Evolutionary conservation across 2,888 invertebrate species (phyloP).

Genomic region (Allacma fusca): DNA sequence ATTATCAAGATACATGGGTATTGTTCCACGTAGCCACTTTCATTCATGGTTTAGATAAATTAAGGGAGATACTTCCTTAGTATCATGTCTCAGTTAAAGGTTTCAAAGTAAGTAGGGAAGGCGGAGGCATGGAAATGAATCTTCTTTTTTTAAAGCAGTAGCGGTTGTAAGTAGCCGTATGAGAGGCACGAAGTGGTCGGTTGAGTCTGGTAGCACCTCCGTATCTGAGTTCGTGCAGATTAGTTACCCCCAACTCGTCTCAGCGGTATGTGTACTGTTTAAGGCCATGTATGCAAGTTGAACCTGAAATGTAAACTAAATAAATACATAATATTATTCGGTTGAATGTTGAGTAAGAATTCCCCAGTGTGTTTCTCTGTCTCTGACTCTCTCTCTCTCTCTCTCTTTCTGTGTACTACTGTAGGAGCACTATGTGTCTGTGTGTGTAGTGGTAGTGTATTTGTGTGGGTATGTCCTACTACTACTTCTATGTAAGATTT

Average conservation of each 20-base stretch:
- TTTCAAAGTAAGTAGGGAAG: not conserved
- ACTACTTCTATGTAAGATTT: no score
- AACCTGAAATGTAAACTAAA: not conserved
- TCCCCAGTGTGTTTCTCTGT: slow-evolving; percentile 19
- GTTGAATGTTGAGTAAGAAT: slow-evolving; percentile 51
- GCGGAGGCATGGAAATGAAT: not conserved
- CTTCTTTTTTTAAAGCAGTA: slow-evolving; percentile 27
- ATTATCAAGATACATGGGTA: slow-evolving; percentile 11
- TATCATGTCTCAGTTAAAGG: not conserved
- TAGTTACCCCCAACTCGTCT: not conserved
- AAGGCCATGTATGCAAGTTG: not conserved
- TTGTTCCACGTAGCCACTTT: slow-evolving; percentile 1
- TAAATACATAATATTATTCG: slow-evolving; percentile 12
- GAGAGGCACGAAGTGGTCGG: slow-evolving; percentile 40
- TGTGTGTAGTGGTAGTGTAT: no score
- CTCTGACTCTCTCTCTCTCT: no score
- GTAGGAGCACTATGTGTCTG: not conserved
- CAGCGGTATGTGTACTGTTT: not conserved
- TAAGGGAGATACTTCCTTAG: not conserved
- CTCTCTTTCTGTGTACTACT: slow-evolving; percentile 43
- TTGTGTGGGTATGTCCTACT: no score
- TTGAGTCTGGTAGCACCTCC: slow-evolving; percentile 24
- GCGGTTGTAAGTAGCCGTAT: slow-evolving; percentile 32
- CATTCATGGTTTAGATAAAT: not conserved
- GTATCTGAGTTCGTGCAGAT: slow-evolving; percentile 5